phyloP scores from a whole-genome alignment of 2,113 vertebrate species.

The Sisor rabdophorus region DNA sequence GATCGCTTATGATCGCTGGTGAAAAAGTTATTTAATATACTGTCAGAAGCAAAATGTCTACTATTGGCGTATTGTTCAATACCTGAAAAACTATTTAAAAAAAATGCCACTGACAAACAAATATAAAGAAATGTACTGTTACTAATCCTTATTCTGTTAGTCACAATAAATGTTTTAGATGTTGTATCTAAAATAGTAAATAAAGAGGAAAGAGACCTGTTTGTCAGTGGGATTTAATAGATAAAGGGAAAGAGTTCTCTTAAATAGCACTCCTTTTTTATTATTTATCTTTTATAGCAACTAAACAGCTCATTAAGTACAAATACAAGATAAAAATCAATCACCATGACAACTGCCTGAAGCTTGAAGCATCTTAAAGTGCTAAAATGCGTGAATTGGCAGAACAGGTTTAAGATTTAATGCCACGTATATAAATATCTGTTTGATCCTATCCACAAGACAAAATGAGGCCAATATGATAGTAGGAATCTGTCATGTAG shows the following conservation, averaged over 20 bases:
- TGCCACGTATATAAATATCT: constrained; percentile 52
- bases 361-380: constrained; percentile 24
- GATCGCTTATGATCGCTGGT: background rate
- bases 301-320: constrained; percentile 27
- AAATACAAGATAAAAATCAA: constrained; percentile 21
- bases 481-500: constrained; percentile 58
- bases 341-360: constrained; percentile 25
- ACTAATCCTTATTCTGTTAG: too few species aligned
- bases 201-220: background rate
- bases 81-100: background rate
- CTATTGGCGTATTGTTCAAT: background rate
- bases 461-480: constrained; percentile 47
- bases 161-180: constrained; percentile 1
- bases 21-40: background rate
- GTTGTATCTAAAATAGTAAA: background rate
- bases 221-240: constrained; percentile 11
- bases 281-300: background rate
- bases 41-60: background rate
- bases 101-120: background rate
- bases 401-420: constrained; percentile 20
- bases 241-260: background rate
- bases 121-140: background rate
- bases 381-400: background rate
- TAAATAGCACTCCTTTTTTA: background rate
- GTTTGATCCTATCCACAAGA: constrained; percentile 9